Base-by-base conservation (phyloP, 2,113 vertebrate species). In the Bos javanicus region DNA sequence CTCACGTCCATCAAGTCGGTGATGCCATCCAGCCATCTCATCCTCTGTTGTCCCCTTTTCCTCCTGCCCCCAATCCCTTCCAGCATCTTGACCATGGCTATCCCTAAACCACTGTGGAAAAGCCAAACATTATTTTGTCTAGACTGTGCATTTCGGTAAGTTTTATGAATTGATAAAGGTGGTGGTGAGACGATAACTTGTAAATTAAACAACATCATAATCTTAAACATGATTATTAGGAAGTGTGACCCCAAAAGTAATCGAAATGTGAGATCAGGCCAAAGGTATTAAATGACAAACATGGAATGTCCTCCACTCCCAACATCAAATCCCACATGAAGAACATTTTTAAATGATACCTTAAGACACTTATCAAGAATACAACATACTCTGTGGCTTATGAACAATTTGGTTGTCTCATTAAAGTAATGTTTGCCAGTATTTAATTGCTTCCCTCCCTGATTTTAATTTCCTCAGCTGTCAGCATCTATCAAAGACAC, bases 401-500 rank as follows among this genome's bases (percentile, higher is more conserved):
- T 87, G 94, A 97, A 98, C 97, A 92, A 98, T 95, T 97, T 95
- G 96, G 95, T 94, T 97, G 97, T 98, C 98, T 98, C 98, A 97
- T 98, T 98, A 98, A 97, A 93, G 96, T 97, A 97, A 98, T 97
- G 97, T 97, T 98, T 98, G 97, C 96, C 97, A 97, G 97, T 50
- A 93, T 97, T 97, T 98, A 97, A 98, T 98, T 98, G 97, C 98
- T 97, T 98, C 95, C 95, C 95, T 97, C 84, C 81, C 97, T 98
- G 97, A 98, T 98, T 98, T 98, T 98, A 98, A 98, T 98, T 98
- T 98, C 91, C 95, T 97, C 93, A 96, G 98, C 98, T 98, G 98
- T 97, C 98, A 98, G 96, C 91, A 97, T 97, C 95, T 95, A 98
- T 98, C 98, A 97, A 96, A 90, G 36, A 57, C 93, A 97, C 93